Evolutionary conservation across 1,140 invertebrate species (phyloP).

Genomic region (Bombyx mandarina): DNA sequence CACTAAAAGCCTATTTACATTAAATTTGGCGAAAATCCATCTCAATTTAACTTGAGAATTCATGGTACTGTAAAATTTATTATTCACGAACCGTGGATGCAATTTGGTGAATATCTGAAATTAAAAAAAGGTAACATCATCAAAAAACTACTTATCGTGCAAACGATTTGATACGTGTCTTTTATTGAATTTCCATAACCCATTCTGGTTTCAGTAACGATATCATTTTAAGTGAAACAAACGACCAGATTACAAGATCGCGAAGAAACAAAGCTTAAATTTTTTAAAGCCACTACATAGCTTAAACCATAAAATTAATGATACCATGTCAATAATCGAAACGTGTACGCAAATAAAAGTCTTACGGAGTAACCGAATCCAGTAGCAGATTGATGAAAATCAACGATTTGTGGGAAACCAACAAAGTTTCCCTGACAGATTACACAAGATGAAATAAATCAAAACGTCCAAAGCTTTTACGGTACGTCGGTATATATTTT

Average conservation of each 20-base stretch:
- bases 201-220: too few species aligned
- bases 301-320: constrained; percentile 19
- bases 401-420: constrained; percentile 18
- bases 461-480: constrained; percentile 28
- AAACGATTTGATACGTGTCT: too few species aligned
- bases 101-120: too few species aligned
- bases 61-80: too few species aligned
- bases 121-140: too few species aligned
- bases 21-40: not conserved
- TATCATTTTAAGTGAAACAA: too few species aligned
- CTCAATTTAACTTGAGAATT: not conserved
- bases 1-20: constrained; percentile 1
- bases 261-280: too few species aligned
- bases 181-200: too few species aligned
- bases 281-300: constrained; percentile 1
- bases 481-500: constrained; percentile 5
- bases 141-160: too few species aligned
- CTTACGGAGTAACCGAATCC: constrained; percentile 20
- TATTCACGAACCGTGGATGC: too few species aligned
- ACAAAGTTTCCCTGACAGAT: constrained; percentile 36
- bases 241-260: too few species aligned
- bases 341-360: constrained; percentile 24
- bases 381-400: constrained; percentile 28
- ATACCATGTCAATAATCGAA: constrained; percentile 24
- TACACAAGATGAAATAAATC: constrained; percentile 34